Base-by-base conservation (phyloP, 2,113 vertebrate species). In the Corvus hawaiiensis region DNA sequence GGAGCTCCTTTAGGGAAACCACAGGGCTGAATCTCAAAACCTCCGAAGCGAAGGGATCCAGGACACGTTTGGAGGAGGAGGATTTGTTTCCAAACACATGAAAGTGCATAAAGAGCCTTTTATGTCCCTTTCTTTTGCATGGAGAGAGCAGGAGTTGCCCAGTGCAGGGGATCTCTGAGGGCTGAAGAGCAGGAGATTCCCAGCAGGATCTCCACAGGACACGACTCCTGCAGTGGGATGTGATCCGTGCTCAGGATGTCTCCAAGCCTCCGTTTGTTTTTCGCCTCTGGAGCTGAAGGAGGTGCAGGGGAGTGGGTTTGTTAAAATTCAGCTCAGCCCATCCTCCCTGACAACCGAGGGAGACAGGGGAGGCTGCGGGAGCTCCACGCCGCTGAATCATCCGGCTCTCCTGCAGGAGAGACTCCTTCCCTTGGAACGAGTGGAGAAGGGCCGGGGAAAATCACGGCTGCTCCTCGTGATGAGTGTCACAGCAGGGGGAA, bases 321-420 rank as follows among this genome's bases (percentile, higher is more conserved):
- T 95, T 95, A 89, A 86, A 91, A 96, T 92, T 89, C 93, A 88
- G 68, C 86, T 93, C 94, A 93, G 89, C 87, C 76, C 72, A 16
- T 87, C 76, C 76, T 95, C 84, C 68, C 80, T 89, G 87, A 69
- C 89, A 74, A 26, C 21, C 20, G 46, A 56, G 84, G 83, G 63
- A 95, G 80, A 20, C 69, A 61, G 89, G 73, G 69, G n/a, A 22
- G 76, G 84, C 91, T 87, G 93, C 64, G 81, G 59, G 90, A 76
- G 51, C 93, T 92, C 86, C 80, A 11, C 4, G 3, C 33, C 33
- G 43, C 86, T 84, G 94, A 83, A 68, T 80, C 79, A 76, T 5
- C 46, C 6, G 1, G 58, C 44, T 33, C 68, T 79, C 58, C 66
- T 20, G 89, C 56, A 39, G 91, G 54, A 92, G 63, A 55, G 51